Evolutionary conservation across 2,797 vertebrate species (phyloP).

Genomic region (Xenopus petersii): DNA sequence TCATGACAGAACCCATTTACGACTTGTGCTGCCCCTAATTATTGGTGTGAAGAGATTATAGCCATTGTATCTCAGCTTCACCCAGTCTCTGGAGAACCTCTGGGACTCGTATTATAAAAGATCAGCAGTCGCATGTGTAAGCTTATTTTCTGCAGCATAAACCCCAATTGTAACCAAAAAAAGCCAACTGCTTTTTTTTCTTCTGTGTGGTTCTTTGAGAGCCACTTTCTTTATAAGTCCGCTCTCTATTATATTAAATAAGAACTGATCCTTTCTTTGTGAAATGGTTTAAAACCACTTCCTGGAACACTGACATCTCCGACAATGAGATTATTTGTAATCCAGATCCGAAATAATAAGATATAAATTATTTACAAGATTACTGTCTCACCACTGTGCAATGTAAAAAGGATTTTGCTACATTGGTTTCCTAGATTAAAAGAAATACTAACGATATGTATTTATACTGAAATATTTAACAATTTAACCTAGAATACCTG

Average conservation of each 20-base stretch:
- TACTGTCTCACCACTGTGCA: too few relatives aligned
- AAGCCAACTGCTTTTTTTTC: constrained; percentile 56
- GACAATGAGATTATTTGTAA: not conserved
- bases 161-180: constrained; percentile 25
- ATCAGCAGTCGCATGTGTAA: constrained; percentile 29
- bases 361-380: not conserved
- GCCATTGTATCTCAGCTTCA: constrained; percentile 59
- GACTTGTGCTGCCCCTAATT: constrained; percentile 68
- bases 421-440: too few relatives aligned
- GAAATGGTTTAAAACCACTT: not conserved
- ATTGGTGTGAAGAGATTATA: constrained; percentile 71
- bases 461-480: too few relatives aligned
- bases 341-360: not conserved
- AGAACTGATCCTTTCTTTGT: not conserved
- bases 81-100: constrained; percentile 60
- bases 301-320: not conserved
- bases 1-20: constrained; percentile 68
- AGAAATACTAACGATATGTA: too few relatives aligned
- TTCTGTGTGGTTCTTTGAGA: constrained; percentile 49
- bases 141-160: constrained; percentile 35
- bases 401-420: too few relatives aligned
- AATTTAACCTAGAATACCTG: too few relatives aligned
- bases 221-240: constrained; percentile 24
- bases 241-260: constrained; percentile 23
- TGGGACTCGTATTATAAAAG: constrained; percentile 61